Evolutionary conservation across 2,888 invertebrate genomes (phyloP), one percentile per base, ranked within the genome.

Genomic region (Cynaeus angustus): DNA sequence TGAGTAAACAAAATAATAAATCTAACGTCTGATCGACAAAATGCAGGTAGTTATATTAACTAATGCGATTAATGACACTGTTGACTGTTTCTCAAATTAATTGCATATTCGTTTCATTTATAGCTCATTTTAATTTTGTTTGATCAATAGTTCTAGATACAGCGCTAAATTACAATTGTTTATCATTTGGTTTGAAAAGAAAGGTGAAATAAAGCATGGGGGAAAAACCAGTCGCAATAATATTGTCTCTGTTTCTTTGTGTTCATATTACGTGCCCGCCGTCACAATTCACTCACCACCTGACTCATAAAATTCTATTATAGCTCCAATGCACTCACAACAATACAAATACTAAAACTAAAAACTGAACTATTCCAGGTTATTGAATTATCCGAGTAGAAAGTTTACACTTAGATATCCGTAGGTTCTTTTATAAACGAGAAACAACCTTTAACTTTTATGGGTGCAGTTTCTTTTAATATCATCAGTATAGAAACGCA

Each of bases 281-380:
- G 33, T 33, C 7, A n/a, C 33, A 33, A n/a, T 21, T 21, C 21
- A 21, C 33, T 33, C 33, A 33, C 33, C 33, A 33, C 33, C 33
- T 33, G 33, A 33, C 33, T 33, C 33, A 33, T 33, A 33, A 33
- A 33, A 33, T n/a, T 9, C 33, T 33, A 9, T 33, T 33, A n/a
- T 33, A 33, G 33, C 33, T 33, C n/a, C n/a, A 21, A n/a, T 33
- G n/a, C 33, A 33, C 33, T 33, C n/a, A 6, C 33, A 33, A 33
- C 33, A 33, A 33, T 33, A 33, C 33, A n/a, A 33, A 33, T n/a
- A 33, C 33, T n/a, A 33, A 33, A n/a, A 4, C 33, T 33, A 33
- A 33, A 33, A 33, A 33, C 3, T 33, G 9, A 33, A 33, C 7
- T 33, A 33, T 33, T 33, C 33, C 33, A n/a, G 33, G 33, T 33